phyloP scores from a whole-genome alignment of 2,888 invertebrate species.

The Hydriomena furcata region DNA sequence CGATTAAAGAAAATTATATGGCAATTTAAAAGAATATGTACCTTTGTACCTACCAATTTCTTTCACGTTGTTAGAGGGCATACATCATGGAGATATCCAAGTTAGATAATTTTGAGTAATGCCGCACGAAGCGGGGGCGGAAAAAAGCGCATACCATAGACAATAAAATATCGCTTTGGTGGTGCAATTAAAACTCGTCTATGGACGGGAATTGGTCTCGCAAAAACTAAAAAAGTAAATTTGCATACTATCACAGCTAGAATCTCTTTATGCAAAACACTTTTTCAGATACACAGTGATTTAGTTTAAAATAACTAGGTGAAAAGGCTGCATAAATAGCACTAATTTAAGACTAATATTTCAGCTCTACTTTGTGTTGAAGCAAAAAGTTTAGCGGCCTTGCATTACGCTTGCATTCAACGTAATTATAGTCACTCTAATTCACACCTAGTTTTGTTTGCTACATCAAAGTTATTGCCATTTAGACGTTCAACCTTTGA shows the following conservation, averaged over 20 bases:
- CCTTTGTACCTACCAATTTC: conserved; percentile 53
- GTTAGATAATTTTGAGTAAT: conserved; percentile 81
- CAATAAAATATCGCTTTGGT: conserved; percentile 74
- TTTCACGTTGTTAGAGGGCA: conserved; percentile 62
- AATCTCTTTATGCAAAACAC: conserved; percentile 22
- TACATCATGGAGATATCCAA: conserved; percentile 77
- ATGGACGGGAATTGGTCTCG: conserved; percentile 35
- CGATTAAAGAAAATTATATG: conserved; percentile 55
- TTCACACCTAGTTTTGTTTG: conserved; percentile 18
- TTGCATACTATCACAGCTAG: conserved; percentile 24
- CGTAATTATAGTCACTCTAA: conserved; percentile 74
- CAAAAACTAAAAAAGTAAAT: conserved; percentile 26
- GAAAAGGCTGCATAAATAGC: conserved; percentile 11
- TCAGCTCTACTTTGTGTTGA: conserved; percentile 16
- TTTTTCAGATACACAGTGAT: conserved; percentile 11
- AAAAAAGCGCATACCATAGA: conserved; percentile 64
- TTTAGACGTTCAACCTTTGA: conserved; percentile 13
- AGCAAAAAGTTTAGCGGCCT: conserved; percentile 36
- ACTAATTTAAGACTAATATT: conserved; percentile 13
- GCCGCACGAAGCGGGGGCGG: conserved; percentile 54
- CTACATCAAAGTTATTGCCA: conserved; percentile 13
- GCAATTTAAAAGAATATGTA: conserved; percentile 35
- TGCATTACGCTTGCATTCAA: conserved; percentile 61
- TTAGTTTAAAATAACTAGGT: conserved; percentile 16
- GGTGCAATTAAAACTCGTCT: conserved; percentile 74